Percentiles rank a stretch among this genome's conserved stretches.
These are phyloP conservation scores for Spea multiplicata DNA, from an alignment of 2,113 vertebrate genomes.

Conservation along the genomic window DNA sequence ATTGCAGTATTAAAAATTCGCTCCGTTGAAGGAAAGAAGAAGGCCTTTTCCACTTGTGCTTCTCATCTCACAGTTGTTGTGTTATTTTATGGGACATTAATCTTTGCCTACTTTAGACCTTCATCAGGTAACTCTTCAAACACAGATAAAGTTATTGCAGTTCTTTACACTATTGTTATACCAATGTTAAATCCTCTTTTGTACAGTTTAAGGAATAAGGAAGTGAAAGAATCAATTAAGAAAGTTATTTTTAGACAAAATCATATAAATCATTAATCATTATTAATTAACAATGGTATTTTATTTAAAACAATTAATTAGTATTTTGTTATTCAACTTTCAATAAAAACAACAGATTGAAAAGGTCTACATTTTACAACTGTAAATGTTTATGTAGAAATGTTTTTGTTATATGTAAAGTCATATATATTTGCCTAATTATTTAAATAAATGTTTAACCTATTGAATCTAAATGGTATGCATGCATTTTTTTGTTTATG, in stretches of 20 bases:
- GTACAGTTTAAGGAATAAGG: slow-evolving; percentile 55
- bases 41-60: slow-evolving; percentile 50
- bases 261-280: no score
- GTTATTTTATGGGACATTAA: slow-evolving; percentile 55
- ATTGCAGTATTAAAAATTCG: slow-evolving; percentile 25
- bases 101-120: slow-evolving; percentile 53
- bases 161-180: slow-evolving; percentile 53
- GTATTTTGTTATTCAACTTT: no score
- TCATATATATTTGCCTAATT: no score
- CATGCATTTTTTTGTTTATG: no score
- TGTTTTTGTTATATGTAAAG: no score
- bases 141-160: slow-evolving; percentile 50
- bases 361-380: no score
- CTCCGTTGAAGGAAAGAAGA: slow-evolving; percentile 46
- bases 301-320: no score
- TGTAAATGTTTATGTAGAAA: no score
- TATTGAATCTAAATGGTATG: no score
- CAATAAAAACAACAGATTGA: no score
- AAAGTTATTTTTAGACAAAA: slow-evolving; percentile 38
- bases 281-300: no score
- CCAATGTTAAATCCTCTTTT: slow-evolving; percentile 56
- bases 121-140: slow-evolving; percentile 47
- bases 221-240: slow-evolving; percentile 52
- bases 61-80: slow-evolving; percentile 48
- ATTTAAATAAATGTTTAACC: no score